These are phyloP conservation scores for Neodontobutis hainanensis DNA, from an alignment of 2,113 vertebrate species.

Conservation along the genomic window DNA sequence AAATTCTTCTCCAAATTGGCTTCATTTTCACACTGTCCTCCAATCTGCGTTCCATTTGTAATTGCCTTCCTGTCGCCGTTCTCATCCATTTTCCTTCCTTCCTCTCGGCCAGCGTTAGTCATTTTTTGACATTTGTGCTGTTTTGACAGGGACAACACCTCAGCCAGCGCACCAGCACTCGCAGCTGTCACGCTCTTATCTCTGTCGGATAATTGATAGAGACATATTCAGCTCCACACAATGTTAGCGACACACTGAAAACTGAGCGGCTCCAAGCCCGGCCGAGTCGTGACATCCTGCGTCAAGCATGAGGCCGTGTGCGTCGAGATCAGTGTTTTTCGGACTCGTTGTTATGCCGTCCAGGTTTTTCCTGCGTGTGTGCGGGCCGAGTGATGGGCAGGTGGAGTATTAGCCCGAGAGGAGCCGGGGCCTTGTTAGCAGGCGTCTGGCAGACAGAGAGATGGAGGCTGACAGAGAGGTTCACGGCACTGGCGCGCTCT, in stretches of 20 bases:
- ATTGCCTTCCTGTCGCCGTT: background rate
- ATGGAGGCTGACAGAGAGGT: conserved; percentile 62
- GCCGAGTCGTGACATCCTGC: too few relatives aligned
- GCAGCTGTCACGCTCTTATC: conserved; percentile 40
- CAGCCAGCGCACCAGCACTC: conserved; percentile 11
- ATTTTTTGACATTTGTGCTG: conserved; percentile 31
- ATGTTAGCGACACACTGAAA: conserved; percentile 4
- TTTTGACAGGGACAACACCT: conserved; percentile 42
- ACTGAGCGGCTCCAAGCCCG: too few relatives aligned
- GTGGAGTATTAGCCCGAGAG: conserved; percentile 55
- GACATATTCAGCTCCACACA: conserved; percentile 43
- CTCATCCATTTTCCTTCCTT: background rate
- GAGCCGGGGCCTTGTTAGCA: conserved; percentile 65
- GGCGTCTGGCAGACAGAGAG: conserved; percentile 58
- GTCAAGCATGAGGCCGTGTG: conserved; percentile 52
- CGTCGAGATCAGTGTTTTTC: conserved; percentile 38
- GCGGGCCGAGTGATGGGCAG: conserved; percentile 54
- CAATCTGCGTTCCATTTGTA: too few relatives aligned
- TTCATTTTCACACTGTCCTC: too few relatives aligned
- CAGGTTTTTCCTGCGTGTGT: conserved; percentile 42
- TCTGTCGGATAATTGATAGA: conserved; percentile 46
- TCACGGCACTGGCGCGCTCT: conserved; percentile 21
- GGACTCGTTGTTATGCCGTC: conserved; percentile 49
- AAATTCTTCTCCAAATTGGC: too few relatives aligned
- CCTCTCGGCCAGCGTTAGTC: background rate